phyloP scores from a whole-genome alignment of 2,113 vertebrate species.

The Brachyistius frenatus region DNA sequence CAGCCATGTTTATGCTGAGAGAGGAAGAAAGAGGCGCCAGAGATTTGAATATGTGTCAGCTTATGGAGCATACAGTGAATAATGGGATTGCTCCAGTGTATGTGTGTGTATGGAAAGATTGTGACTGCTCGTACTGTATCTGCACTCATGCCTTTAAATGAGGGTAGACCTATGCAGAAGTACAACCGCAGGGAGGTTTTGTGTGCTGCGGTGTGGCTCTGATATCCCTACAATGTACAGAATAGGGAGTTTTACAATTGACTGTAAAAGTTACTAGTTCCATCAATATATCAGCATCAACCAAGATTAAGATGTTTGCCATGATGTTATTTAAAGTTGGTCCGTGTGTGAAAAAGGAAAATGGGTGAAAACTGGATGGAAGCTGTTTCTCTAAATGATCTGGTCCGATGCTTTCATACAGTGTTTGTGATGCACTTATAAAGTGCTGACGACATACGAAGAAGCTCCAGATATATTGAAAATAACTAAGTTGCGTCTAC shows the following conservation, averaged over 20 bases:
- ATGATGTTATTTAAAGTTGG: conserved; percentile 17
- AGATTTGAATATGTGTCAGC: conserved; percentile 63
- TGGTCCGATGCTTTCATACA: neutral
- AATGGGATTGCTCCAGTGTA: conserved; percentile 40
- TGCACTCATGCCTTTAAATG: conserved; percentile 15
- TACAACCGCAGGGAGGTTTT: conserved; percentile 1
- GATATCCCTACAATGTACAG: neutral
- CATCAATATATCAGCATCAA: conserved; percentile 39
- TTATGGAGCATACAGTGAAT: conserved; percentile 58
- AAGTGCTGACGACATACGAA: no score
- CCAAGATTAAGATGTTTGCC: conserved; percentile 9
- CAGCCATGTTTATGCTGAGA: conserved; percentile 55
- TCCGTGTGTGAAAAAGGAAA: neutral
- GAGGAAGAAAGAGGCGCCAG: conserved; percentile 37
- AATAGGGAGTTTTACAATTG: neutral
- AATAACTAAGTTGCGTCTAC: neutral
- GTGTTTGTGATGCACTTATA: neutral
- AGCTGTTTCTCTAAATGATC: neutral
- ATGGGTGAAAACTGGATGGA: neutral
- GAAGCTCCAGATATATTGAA: neutral
- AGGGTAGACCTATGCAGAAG: conserved; percentile 2
- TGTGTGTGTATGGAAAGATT: conserved; percentile 26
- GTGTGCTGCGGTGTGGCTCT: neutral
- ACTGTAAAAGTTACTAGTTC: conserved; percentile 27
- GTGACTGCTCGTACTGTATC: neutral